Percentiles rank a stretch among this genome's conserved stretches.
These are phyloP conservation scores for Emmelina monodactyla DNA, from an alignment of 2,888 invertebrate species.

Conservation along the genomic window DNA sequence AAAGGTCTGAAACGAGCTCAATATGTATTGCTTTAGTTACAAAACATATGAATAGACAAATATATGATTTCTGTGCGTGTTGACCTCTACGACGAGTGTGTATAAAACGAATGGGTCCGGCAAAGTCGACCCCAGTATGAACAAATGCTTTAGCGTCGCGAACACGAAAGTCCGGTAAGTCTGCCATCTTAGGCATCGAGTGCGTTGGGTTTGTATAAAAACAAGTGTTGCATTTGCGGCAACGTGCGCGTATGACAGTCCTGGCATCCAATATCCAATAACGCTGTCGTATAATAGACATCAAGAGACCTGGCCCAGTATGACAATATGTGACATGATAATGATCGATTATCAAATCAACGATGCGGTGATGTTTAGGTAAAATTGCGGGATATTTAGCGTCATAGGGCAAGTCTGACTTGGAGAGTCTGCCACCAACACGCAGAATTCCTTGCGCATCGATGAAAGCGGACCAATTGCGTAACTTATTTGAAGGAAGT, in stretches of 20 bases:
- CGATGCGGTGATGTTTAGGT: conserved; percentile 4
- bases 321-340: conserved; percentile 6
- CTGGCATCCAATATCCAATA: too few relatives aligned
- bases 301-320: conserved; percentile 6
- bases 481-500: background rate
- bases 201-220: conserved; percentile 3
- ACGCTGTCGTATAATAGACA: conserved; percentile 5
- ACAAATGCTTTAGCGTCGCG: conserved; percentile 6
- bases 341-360: conserved; percentile 7
- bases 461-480: background rate
- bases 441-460: too few relatives aligned
- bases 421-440: too few relatives aligned
- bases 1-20: conserved; percentile 5
- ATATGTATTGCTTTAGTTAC: conserved; percentile 6
- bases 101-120: conserved; percentile 3
- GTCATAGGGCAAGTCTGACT: too few relatives aligned
- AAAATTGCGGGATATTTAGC: too few relatives aligned
- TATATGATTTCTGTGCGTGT: conserved; percentile 5
- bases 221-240: too few relatives aligned
- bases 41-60: conserved; percentile 8
- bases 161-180: conserved; percentile 7
- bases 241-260: too few relatives aligned
- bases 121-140: conserved; percentile 9
- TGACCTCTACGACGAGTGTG: conserved; percentile 6
- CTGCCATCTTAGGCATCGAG: conserved; percentile 14